phyloP scores from a whole-genome alignment of 1,140 invertebrate species.

The Notospermus geniculatus region DNA sequence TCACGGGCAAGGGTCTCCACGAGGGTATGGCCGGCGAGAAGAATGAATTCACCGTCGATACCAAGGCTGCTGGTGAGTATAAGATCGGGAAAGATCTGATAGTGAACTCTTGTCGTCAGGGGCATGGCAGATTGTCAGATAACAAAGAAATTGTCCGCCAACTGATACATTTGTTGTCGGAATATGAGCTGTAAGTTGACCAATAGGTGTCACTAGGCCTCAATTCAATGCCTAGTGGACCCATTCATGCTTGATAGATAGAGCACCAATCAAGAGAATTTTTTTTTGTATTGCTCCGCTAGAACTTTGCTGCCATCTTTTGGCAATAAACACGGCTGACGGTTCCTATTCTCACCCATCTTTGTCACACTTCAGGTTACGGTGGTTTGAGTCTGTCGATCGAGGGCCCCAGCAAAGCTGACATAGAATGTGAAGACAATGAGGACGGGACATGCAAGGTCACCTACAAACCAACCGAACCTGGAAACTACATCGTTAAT shows the following conservation, averaged over 20 bases:
- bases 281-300: too few relatives aligned
- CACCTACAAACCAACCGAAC: constrained; percentile 94
- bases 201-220: too few relatives aligned
- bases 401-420: constrained; percentile 93
- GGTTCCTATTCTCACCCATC: not conserved
- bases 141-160: too few relatives aligned
- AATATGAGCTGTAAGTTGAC: too few relatives aligned
- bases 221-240: too few relatives aligned
- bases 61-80: constrained; percentile 76
- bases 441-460: constrained; percentile 92
- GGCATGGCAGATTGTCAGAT: too few relatives aligned
- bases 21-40: constrained; percentile 90
- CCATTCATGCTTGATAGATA: too few relatives aligned
- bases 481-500: constrained; percentile 95
- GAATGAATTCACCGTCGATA: constrained; percentile 92
- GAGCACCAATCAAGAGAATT: too few relatives aligned
- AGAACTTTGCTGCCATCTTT: too few relatives aligned
- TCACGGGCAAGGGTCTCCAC: constrained; percentile 76
- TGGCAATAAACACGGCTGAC: too few relatives aligned
- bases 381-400: constrained; percentile 92
- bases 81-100: not conserved
- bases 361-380: constrained; percentile 62
- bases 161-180: too few relatives aligned
- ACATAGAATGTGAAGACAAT: constrained; percentile 95
- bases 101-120: too few relatives aligned